These are phyloP conservation scores for Coccyzus lansbergi DNA, from an alignment of 2,797 vertebrate genomes.

Conservation along the genomic window DNA sequence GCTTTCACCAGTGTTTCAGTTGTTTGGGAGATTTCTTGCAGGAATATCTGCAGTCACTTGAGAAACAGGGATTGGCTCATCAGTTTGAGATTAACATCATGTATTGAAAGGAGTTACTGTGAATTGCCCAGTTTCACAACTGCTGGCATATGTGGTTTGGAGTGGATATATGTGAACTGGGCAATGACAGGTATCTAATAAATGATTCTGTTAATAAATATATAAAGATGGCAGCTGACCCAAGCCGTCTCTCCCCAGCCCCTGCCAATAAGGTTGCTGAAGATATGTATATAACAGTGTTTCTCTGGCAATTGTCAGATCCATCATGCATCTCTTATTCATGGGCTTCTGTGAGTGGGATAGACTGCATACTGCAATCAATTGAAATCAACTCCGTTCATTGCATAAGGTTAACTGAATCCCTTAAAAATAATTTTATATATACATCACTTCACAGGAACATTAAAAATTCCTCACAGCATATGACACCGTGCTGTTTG, in stretches of 20 bases:
- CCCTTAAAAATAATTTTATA: neutral
- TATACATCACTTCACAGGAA: neutral
- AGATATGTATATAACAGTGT: neutral
- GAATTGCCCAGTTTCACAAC: neutral
- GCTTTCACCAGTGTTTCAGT: neutral
- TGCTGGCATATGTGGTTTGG: neutral
- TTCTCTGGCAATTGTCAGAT: neutral
- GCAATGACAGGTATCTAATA: neutral
- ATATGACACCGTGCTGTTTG: neutral
- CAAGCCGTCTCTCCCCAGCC: neutral
- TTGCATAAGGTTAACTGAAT: neutral
- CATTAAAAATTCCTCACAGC: neutral
- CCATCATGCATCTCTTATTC: neutral
- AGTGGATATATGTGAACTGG: neutral
- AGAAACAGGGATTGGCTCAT: neutral
- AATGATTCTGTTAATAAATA: neutral
- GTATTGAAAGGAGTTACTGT: neutral
- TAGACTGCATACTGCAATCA: neutral
- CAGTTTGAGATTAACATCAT: neutral
- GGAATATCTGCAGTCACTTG: neutral
- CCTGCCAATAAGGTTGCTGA: neutral
- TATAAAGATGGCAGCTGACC: neutral
- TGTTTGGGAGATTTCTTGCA: neutral
- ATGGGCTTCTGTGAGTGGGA: neutral
- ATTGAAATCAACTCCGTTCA: neutral